phyloP scores from a whole-genome alignment of 92 coral and sea anemone genomes.

The Micromussa lordhowensis region DNA sequence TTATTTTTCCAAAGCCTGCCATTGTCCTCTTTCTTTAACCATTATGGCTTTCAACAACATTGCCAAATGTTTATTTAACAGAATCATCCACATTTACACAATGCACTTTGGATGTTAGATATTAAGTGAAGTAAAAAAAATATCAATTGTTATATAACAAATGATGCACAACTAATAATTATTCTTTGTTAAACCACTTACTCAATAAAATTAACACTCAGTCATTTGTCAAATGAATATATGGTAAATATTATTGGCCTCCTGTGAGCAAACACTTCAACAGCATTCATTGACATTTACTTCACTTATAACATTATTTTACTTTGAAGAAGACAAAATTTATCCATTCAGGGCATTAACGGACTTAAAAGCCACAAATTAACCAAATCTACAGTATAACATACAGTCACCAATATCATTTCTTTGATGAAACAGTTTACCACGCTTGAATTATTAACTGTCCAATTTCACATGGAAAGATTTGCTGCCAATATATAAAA shows the following conservation, averaged over 20 bases:
- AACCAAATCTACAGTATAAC: background rate
- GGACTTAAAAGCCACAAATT: background rate
- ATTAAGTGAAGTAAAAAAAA: background rate
- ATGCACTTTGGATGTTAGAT: constrained; percentile 8
- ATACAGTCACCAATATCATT: background rate
- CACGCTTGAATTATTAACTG: background rate
- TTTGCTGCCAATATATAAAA: too few relatives aligned
- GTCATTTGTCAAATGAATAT: constrained; percentile 18
- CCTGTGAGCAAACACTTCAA: background rate
- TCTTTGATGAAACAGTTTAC: background rate
- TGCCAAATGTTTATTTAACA: background rate
- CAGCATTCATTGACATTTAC: background rate
- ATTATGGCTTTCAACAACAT: background rate
- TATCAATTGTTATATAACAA: background rate
- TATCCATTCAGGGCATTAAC: background rate
- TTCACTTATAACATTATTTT: background rate
- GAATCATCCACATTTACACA: constrained; percentile 2
- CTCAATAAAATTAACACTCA: background rate
- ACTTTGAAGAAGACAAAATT: background rate
- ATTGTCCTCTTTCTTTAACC: background rate
- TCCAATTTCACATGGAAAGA: too few relatives aligned
- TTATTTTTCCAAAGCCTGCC: constrained; percentile 29
- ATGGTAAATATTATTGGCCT: background rate
- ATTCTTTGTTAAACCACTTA: background rate
- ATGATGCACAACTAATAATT: background rate